Base-by-base conservation (phyloP, 1,140 invertebrate genomes). In the Drosophila lacertosa region DNA sequence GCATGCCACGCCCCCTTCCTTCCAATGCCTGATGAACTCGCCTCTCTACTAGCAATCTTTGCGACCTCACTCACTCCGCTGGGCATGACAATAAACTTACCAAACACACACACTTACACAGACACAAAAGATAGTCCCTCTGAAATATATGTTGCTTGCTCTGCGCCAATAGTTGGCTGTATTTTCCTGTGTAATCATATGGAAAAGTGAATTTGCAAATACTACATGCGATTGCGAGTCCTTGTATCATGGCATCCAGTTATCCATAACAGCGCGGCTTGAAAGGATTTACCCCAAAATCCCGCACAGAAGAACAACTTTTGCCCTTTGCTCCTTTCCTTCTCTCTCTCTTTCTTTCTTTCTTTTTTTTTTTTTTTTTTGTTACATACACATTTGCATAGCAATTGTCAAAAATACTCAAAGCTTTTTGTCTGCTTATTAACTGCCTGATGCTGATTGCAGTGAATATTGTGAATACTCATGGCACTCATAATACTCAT, bases 191-290 rank as follows among this genome's bases (percentile, higher is more conserved):
- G 84, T 80, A 89, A 89, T 89, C 84, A 89, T 81, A 79, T 89
- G 84, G 84, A 89, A 89, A 89, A 89, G 76, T 89, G 84, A 89
- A 89, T 89, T 89, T 89, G 74, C 76, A 89, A 89, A 84, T 89
- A 80, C 77, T 73, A 84, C 77, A 89, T 81, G 73, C 67, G 57
- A 62, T 58, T 76, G 69, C 57, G 55, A 74, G 55, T 70, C 33
- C 62, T 57, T 70, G 55, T 58, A 58, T 58, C 42, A 44, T 47
- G n/a, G 51, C 60, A 65, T 70, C 20, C 67, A 65, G 62, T 64
- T 65, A 70, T 70, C 60, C 60, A 70, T 65, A 57, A 65, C 67
- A 70, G 67, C 51, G 47, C 50, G 48, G 58, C 58, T 62, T 45
- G 57, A 39, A 47, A 55, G 59, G 50, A 63, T 69, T 69, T 69